Evolutionary conservation across 2,113 vertebrate species (phyloP), one percentile per base, ranked within the genome.

Genomic region (Apteryx mantelli): DNA sequence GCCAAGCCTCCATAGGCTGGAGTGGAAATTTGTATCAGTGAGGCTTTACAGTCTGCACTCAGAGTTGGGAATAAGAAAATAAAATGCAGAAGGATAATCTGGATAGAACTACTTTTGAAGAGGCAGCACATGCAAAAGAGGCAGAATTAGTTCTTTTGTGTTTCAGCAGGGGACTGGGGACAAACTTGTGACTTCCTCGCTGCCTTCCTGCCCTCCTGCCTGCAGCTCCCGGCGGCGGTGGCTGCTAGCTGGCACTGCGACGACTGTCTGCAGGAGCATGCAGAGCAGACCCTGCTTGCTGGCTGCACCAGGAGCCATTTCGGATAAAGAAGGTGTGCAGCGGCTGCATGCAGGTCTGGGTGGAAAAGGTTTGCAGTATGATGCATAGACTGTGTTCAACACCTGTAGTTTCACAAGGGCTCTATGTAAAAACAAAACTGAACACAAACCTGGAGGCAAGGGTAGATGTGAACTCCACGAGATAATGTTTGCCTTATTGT

Each of bases 1-100:
- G 93, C 75, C 94, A 94, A 83, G 64, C 82, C 92, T 89, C 93
- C 89, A 66, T 71, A 93, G 89, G 40, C 73, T 95, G 65, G 58
- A 74, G 79, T 68, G 66, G 79, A 91, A 97, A 92, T 86, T 92
- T 81, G 89, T 68, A 83, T 88, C 68, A 52, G 65, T 50, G 50
- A 88, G 56, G 46, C 19, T 88, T 86, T 66, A 52, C 60, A 2
- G 19, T 68, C 85, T 82, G 40, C 40, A 8, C 26, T 68, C 14
- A 0, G 3, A 66, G 32, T 18, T 21, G 70, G 81, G 56, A 94
- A 81, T 38, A 44, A 63, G 40, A 71, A 92, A 83, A 71, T 42
- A 84, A 77, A 38, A 19, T 0, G 1, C 38, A 77, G 48, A 61
- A 79, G 40, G 28, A 77, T 82, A 53, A 76, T 58, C 40, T 68